phyloP scores from a whole-genome alignment of 2,888 invertebrate genomes.

The Lycaena phlaeas region DNA sequence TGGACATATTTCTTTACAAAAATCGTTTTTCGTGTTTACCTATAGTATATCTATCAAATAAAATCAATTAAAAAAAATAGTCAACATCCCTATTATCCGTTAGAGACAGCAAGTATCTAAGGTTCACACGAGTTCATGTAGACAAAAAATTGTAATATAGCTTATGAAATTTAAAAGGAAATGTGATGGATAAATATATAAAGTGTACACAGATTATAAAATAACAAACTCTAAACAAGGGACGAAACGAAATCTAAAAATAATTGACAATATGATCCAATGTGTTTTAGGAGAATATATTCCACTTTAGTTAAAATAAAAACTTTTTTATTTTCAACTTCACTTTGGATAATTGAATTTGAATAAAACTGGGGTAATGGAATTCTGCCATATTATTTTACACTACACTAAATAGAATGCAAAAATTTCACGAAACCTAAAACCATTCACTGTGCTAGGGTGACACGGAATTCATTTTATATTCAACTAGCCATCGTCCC shows the following conservation, averaged over 20 bases:
- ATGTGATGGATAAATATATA: too few relatives aligned
- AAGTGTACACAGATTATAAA: too few relatives aligned
- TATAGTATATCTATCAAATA: too few relatives aligned
- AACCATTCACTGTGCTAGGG: neutral
- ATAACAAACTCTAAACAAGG: too few relatives aligned
- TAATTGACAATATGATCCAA: neutral
- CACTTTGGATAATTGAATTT: constrained; percentile 3
- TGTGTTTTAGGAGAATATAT: neutral
- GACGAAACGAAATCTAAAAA: neutral
- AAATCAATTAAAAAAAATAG: too few relatives aligned
- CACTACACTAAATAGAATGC: neutral
- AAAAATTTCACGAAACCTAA: neutral
- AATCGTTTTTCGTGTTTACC: too few relatives aligned
- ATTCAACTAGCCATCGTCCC: neutral
- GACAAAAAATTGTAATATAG: too few relatives aligned
- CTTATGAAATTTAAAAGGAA: too few relatives aligned
- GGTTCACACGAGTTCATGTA: too few relatives aligned
- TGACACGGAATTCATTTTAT: neutral
- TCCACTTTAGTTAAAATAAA: neutral
- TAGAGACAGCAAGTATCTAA: too few relatives aligned
- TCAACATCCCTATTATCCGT: too few relatives aligned
- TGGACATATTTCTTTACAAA: too few relatives aligned
- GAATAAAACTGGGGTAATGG: constrained; percentile 4
- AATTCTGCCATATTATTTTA: neutral
- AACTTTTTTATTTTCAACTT: constrained; percentile 4